These are phyloP conservation scores for Eucera pruinosa DNA, from an alignment of 2,888 invertebrate species.

Conservation along the genomic window DNA sequence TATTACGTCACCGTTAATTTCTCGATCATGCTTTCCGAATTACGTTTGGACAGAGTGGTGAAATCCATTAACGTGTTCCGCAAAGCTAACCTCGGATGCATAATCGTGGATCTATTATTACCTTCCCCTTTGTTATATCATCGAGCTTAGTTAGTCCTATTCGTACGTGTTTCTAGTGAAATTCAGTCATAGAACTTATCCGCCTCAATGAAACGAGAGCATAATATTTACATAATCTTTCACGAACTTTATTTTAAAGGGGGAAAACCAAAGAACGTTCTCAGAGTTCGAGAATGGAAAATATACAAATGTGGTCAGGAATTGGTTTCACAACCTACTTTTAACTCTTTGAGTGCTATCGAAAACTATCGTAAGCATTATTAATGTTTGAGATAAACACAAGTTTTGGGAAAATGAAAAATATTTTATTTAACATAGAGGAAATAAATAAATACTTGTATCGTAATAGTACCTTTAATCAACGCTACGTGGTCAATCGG, in stretches of 20 bases:
- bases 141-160: slow-evolving; percentile 10
- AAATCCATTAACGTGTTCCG: slow-evolving; percentile 14
- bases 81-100: neutral
- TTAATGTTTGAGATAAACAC: too few species aligned
- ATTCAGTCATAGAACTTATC: neutral
- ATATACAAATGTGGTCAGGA: too few species aligned
- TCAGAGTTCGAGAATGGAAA: too few species aligned
- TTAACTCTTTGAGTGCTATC: too few species aligned
- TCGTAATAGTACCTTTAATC: too few species aligned
- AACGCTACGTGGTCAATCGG: too few species aligned
- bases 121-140: neutral
- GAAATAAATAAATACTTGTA: too few species aligned
- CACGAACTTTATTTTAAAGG: neutral
- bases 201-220: slow-evolving; percentile 1
- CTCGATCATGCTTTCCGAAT: neutral
- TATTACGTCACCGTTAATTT: neutral
- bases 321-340: too few species aligned
- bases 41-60: neutral
- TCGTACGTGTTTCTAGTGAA: neutral
- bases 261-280: too few species aligned
- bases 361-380: too few species aligned
- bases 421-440: too few species aligned
- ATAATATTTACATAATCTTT: neutral
- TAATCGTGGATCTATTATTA: slow-evolving; percentile 3
- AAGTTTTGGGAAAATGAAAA: too few species aligned